Conservation (phyloP, 23 tunicate species). For the Corella eumyota region DNA sequence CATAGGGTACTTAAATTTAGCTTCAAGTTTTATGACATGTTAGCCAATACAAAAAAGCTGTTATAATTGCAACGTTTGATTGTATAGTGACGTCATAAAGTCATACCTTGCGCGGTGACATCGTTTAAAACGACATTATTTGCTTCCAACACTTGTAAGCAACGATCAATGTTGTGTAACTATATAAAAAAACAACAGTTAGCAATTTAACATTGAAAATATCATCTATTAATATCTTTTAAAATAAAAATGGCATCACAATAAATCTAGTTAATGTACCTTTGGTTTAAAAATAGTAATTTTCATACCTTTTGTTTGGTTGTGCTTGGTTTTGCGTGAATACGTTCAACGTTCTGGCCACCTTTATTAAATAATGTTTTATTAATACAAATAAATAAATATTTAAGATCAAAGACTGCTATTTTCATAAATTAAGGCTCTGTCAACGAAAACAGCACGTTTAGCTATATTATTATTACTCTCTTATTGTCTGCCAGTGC, state of each 20-base stretch:
- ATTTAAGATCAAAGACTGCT: too few species aligned
- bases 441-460: neutral
- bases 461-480: too few species aligned
- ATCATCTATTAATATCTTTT: neutral
- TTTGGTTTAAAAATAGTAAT: neutral
- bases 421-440: neutral
- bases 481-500: too few species aligned
- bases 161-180: slow-evolving; percentile 51
- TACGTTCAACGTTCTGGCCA: slow-evolving; percentile 32
- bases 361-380: too few species aligned
- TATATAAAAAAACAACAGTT: slow-evolving; percentile 1
- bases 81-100: too few species aligned
- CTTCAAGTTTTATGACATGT: neutral
- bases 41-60: neutral
- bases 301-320: slow-evolving; percentile 43
- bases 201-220: neutral
- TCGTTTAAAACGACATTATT: slow-evolving; percentile 39
- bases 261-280: neutral
- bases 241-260: neutral
- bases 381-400: too few species aligned
- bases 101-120: slow-evolving; percentile 41
- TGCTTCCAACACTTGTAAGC: slow-evolving; percentile 30
- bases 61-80: too few species aligned
- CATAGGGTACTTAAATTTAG: too few species aligned
- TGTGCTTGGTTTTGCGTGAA: slow-evolving; percentile 27